These are phyloP conservation scores for Drymodes brunneopygia DNA, from an alignment of 2,113 vertebrate genomes.

Conservation along the genomic window DNA sequence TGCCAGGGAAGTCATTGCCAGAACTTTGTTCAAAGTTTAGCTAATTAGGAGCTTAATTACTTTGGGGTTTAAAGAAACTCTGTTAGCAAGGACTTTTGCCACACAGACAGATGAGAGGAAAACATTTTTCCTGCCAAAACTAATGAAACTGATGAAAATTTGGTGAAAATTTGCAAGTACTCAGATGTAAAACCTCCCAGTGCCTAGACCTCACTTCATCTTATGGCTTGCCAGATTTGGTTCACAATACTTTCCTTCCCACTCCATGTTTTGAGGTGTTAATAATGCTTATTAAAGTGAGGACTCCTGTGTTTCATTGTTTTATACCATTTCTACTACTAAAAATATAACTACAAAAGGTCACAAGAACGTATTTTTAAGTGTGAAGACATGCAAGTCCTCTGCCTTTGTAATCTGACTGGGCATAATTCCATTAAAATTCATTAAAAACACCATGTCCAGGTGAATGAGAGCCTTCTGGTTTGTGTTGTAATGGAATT, in stretches of 20 bases:
- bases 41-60: neutral
- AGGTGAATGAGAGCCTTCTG: neutral
- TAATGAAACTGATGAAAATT: neutral
- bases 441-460: neutral
- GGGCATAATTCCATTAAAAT: neutral
- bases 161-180: neutral
- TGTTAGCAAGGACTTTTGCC: neutral
- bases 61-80: neutral
- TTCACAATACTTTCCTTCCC: neutral
- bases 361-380: neutral
- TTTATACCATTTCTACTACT: neutral
- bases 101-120: neutral
- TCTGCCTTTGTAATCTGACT: neutral
- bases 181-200: neutral
- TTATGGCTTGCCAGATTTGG: neutral
- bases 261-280: neutral
- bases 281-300: neutral
- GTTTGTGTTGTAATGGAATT: neutral
- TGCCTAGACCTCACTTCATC: neutral
- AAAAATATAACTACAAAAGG: neutral
- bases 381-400: neutral
- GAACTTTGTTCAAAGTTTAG: neutral
- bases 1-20: neutral
- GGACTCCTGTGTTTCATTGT: neutral
- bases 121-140: neutral